Evolutionary conservation across 2,113 vertebrate genomes (phyloP), one percentile per base, ranked within the genome.

Genomic region (Bubo scandiacus): DNA sequence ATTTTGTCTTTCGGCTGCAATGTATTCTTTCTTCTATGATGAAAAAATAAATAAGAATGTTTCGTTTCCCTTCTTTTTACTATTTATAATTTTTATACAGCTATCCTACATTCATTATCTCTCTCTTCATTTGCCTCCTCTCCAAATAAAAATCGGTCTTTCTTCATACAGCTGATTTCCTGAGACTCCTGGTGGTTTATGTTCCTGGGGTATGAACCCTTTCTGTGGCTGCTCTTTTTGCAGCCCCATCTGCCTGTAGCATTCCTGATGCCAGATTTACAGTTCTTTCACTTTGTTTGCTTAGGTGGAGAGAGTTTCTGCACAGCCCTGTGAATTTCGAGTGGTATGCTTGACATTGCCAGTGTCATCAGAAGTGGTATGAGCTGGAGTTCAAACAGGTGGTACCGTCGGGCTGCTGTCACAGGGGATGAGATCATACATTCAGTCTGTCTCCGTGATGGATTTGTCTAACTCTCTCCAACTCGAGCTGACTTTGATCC

Each of bases 401-500:
- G 95, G 74, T 58, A 89, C 59, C 2, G 34, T 86, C 12, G 29
- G 47, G 65, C 77, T 75, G 88, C 83, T 92, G 49, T 91, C 85
- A 65, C 51, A 81, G 67, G 88, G 75, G 67, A 90, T 93, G 94
- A 94, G 66, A 81, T 93, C 92, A 93, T 80, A 92, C 52, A 40
- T 92, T 66, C 92, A 18, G 52, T 95, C 94, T 92, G 77, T 61
- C 88, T 86, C 73, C 0, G 11, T 86, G 81, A 95, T 95, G 67
- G 88, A 92, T 96, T 90, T 86, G 65, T 94, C 88, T 91, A 91
- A 97, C 94, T 94, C 94, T 55, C 68, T 97, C 75, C 90, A 95
- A 86, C 91, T 92, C 20, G 7, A 66, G 51, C 92, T 97, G 93
- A 95, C 96, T 97, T 97, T 94, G 93, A 89, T 95, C 88, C 93